Percentiles rank a stretch among this genome's conserved stretches.
Conservation (phyloP, 2,113 vertebrate genomes). For the Polypterus bichir region DNA sequence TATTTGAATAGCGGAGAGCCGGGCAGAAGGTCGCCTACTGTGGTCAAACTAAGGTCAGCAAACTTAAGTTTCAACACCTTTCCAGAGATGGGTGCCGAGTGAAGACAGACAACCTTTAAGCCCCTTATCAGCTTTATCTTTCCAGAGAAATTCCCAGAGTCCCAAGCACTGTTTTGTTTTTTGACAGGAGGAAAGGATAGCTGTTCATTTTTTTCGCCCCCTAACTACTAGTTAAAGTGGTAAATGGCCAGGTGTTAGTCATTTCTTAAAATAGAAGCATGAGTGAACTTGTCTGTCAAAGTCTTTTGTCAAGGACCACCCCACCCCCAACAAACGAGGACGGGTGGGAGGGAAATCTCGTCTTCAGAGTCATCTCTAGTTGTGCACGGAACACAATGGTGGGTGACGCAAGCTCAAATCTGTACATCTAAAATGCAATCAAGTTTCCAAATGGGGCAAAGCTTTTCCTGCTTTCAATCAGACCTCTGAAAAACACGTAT, state of each 20-base stretch:
- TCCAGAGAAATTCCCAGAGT: neutral
- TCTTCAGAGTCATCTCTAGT: too few species aligned
- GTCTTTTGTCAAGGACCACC: too few species aligned
- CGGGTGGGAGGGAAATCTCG: too few species aligned
- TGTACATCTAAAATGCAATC: too few species aligned
- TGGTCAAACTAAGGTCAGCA: neutral
- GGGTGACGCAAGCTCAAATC: too few species aligned
- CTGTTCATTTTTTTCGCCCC: neutral
- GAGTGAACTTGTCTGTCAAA: neutral
- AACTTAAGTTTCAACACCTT: constrained; percentile 5
- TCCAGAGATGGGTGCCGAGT: constrained; percentile 4
- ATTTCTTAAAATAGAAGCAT: neutral
- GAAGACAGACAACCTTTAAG: constrained; percentile 10
- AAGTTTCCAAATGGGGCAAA: too few species aligned
- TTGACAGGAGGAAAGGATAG: neutral
- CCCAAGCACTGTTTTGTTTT: neutral
- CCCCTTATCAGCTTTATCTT: constrained; percentile 1
- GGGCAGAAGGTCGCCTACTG: neutral
- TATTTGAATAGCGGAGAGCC: too few species aligned
- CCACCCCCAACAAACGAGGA: too few species aligned
- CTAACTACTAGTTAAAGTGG: neutral
- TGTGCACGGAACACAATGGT: too few species aligned
- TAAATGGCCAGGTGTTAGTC: neutral
- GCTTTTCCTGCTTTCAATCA: too few species aligned
- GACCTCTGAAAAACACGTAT: too few species aligned